These are phyloP conservation scores for Panagrolaimus sp. DNA, from an alignment of 1,140 invertebrate genomes.

Conservation along the genomic window DNA sequence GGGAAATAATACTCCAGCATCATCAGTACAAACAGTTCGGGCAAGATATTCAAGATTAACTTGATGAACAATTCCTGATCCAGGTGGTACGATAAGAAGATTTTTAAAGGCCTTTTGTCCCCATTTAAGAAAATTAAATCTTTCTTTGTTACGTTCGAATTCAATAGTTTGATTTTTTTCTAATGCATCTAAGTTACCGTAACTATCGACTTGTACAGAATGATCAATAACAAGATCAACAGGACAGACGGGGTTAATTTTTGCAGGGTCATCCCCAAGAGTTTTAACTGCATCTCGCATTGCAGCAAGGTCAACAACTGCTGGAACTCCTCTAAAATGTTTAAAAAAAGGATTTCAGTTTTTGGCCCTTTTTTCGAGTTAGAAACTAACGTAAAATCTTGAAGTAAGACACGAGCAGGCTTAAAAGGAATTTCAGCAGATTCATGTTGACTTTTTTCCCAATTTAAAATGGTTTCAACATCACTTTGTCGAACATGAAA, in stretches of 20 bases:
- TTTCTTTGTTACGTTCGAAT: constrained; percentile 89
- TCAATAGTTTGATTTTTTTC: constrained; percentile 89
- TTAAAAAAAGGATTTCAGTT: background rate
- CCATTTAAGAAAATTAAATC: constrained; percentile 72
- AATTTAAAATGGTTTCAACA: constrained; percentile 83
- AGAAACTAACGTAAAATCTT: constrained; percentile 66
- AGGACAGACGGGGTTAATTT: constrained; percentile 93
- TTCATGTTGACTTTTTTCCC: constrained; percentile 71
- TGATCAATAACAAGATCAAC: constrained; percentile 97
- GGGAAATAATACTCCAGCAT: constrained; percentile 68
- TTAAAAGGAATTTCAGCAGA: constrained; percentile 90
- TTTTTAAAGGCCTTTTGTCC: constrained; percentile 88
- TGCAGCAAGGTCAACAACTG: constrained; percentile 94
- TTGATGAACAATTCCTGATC: constrained; percentile 95
- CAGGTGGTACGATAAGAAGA: constrained; percentile 93
- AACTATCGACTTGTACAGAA: constrained; percentile 91
- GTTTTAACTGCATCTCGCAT: constrained; percentile 89
- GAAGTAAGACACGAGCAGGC: constrained; percentile 86
- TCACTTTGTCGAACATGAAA: constrained; percentile 78
- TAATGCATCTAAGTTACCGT: constrained; percentile 74
- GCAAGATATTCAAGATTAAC: constrained; percentile 65
- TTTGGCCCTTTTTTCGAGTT: constrained; percentile 36
- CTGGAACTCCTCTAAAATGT: constrained; percentile 82
- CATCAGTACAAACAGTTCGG: constrained; percentile 79
- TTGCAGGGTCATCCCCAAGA: constrained; percentile 78